Evolutionary conservation across 2,797 vertebrate genomes (phyloP).

Genomic region (Momotus momota): DNA sequence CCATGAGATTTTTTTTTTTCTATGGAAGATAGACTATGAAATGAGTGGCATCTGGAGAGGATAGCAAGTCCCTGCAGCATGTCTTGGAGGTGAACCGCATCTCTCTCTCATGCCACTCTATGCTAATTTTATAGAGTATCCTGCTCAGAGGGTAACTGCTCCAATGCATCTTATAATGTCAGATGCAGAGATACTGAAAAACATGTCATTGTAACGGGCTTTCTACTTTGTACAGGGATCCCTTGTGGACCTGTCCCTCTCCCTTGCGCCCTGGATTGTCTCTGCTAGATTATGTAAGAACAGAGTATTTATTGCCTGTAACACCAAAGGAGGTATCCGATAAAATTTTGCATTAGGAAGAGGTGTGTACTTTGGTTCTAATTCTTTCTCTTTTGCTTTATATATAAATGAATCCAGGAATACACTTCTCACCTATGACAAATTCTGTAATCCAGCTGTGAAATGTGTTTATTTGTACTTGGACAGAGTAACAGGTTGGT

Average conservation of each 20-base stretch:
- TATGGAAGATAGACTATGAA: neutral
- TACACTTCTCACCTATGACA: neutral
- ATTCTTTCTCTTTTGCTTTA: neutral
- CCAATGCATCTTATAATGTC: neutral
- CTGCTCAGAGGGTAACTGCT: neutral
- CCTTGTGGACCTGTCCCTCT: neutral
- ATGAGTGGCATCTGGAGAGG: constrained; percentile 28
- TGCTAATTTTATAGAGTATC: neutral
- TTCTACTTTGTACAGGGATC: accelerated
- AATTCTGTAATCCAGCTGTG: neutral
- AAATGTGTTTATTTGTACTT: neutral
- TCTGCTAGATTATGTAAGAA: neutral
- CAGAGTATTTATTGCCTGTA: neutral
- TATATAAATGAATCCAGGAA: neutral
- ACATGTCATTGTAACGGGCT: neutral
- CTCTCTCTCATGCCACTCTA: neutral
- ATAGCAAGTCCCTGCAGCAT: neutral
- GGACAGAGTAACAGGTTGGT: neutral
- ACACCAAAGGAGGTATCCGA: neutral
- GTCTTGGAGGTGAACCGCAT: neutral
- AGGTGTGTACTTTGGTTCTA: neutral
- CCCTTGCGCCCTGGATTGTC: neutral
- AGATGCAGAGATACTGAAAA: neutral
- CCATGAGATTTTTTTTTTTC: neutral
- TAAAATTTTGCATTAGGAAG: neutral